Evolutionary conservation across 2,113 vertebrate genomes (phyloP).

Genomic region (Crotophaga sulcirostris): DNA sequence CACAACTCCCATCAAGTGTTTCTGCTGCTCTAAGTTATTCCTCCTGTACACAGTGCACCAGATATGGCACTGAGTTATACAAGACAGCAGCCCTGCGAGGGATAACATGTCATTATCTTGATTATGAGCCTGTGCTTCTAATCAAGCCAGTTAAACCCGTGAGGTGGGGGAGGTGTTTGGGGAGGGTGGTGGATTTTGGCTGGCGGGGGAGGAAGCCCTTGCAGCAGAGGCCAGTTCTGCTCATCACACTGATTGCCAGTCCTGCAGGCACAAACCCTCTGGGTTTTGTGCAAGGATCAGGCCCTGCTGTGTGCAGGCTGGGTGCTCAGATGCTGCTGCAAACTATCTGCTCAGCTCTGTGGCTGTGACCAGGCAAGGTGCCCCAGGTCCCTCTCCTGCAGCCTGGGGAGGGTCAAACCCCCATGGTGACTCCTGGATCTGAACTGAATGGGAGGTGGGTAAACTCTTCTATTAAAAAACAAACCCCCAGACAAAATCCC

Average conservation of each 20-base stretch:
- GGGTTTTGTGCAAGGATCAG: neutral
- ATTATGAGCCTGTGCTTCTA: neutral
- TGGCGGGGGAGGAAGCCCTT: neutral
- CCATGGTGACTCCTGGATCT: neutral
- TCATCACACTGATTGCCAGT: neutral
- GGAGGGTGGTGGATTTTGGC: neutral
- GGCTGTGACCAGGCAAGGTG: accelerated
- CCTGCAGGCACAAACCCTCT: neutral
- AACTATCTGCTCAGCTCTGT: neutral
- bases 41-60: neutral
- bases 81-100: neutral
- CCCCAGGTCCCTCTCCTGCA: accelerated
- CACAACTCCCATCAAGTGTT: neutral
- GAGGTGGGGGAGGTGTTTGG: neutral
- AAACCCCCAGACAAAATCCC: neutral
- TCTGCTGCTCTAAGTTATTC: neutral
- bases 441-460: neutral
- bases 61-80: neutral
- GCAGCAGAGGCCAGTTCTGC: neutral
- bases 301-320: neutral
- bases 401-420: neutral
- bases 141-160: neutral
- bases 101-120: neutral
- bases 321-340: neutral
- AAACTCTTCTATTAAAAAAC: neutral